Base-by-base conservation (phyloP, 2,797 vertebrate genomes). In the Amblyraja radiata region DNA sequence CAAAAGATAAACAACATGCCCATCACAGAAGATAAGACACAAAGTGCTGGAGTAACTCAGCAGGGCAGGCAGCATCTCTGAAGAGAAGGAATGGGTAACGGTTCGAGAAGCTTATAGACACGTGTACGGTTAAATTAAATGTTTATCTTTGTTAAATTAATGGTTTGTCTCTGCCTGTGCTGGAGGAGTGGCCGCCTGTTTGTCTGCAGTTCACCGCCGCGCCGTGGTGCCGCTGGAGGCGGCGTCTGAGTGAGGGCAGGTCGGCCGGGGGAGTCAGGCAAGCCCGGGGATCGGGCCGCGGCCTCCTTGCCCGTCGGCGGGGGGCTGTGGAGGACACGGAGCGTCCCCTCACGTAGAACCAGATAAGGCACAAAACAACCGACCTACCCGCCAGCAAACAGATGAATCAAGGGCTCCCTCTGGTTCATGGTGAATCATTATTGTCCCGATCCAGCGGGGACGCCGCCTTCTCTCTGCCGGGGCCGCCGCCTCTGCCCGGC, bases 331-430 rank as follows among this genome's bases (percentile, higher is more conserved):
- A 54, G 46, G 46, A 54, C 46, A 46, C 46, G 46, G 46, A 46
- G 46, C 46, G 46, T 46, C 46, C 39, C 46, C 46, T 4, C 46
- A 4, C 46, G 46, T 54, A 54, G 46, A 54, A 54, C 6, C 46
- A 54, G 5, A 54, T 0, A 6, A 6, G 32, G 32, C 32, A n/a
- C 21, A 1, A 8, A 63, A 7, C 14, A n/a, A 58, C 71, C 71
- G 5, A 96, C 97, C 96, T 95, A 99, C 98, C 98, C 98, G 97
- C 98, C 98, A 0, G 98, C 98, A 95, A 99, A 99, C 94, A 99
- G 97, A 97, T 99, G 98, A 96, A 99, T 98, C 95, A 99, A 94
- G 93, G 98, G 99, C 95, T 99, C 98, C 95, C 97, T 97, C 97
- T 99, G 98, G 97, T 97, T 99, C 98, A 99, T 99, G 95, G 96